Evolutionary conservation across 1,140 invertebrate species (phyloP).

Genomic region (Drosophila ficusphila): DNA sequence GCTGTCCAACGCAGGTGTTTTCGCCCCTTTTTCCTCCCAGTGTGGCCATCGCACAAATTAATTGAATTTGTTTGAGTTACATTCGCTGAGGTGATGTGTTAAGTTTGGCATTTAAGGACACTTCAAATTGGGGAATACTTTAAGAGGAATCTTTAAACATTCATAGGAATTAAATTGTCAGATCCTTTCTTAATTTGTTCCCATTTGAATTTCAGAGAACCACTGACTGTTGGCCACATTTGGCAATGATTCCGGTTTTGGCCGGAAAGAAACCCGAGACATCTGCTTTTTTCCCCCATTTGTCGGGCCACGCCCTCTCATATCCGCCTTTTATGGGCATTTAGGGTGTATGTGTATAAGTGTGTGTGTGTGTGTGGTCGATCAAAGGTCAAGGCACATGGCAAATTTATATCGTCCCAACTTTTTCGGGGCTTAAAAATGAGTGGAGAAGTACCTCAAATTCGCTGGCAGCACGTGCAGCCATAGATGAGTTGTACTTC

Average conservation of each 20-base stretch:
- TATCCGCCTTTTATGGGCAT: conserved; percentile 10
- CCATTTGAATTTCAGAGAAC: not conserved
- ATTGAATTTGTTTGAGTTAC: conserved; percentile 25
- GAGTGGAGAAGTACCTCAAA: conserved; percentile 22
- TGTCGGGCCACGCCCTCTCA: conserved; percentile 10
- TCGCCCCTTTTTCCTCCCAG: not conserved
- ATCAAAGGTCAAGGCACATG: conserved; percentile 65
- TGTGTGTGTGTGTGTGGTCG: no score
- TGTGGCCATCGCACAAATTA: conserved; percentile 4
- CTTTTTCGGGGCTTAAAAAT: conserved; percentile 34
- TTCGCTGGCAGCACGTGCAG: conserved; percentile 10
- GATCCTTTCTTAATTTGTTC: not conserved
- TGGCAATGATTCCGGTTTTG: not conserved
- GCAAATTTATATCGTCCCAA: conserved; percentile 18
- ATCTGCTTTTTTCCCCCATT: conserved; percentile 29
- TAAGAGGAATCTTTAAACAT: not conserved
- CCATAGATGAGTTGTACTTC: no score
- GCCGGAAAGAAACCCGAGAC: conserved; percentile 7
- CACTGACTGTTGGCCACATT: conserved; percentile 3
- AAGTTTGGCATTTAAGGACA: not conserved
- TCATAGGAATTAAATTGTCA: no score
- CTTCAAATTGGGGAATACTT: not conserved
- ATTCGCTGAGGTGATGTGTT: not conserved
- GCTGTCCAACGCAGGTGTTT: conserved; percentile 30
- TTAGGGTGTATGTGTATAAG: no score